phyloP scores from a whole-genome alignment of 2,888 invertebrate genomes.

The Drosophila merina region DNA sequence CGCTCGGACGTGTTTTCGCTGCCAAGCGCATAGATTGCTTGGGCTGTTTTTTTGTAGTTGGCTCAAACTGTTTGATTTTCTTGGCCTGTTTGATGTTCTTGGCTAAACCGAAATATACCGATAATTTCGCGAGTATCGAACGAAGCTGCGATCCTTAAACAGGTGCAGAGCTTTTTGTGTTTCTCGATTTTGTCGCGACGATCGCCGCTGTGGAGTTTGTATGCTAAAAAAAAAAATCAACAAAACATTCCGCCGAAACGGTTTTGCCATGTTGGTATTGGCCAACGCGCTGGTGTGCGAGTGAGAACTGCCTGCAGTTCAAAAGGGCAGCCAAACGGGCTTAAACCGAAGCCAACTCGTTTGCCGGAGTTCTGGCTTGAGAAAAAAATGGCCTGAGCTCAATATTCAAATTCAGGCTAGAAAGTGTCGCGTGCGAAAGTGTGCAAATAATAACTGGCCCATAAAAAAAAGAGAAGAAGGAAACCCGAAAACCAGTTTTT shows the following conservation, averaged over 20 bases:
- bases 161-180: not conserved
- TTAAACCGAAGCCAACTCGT: slow-evolving; percentile 51
- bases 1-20: not conserved
- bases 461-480: slow-evolving; percentile 42
- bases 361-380: slow-evolving; percentile 29
- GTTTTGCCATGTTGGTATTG: slow-evolving; percentile 57
- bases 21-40: not conserved
- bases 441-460: slow-evolving; percentile 55
- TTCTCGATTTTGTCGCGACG: not conserved
- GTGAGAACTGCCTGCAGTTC: slow-evolving; percentile 69
- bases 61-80: not conserved
- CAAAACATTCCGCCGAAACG: slow-evolving; percentile 33
- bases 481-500: slow-evolving; percentile 68
- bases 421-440: slow-evolving; percentile 79
- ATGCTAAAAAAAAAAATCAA: not conserved
- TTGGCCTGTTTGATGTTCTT: too few relatives aligned
- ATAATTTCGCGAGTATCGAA: not conserved
- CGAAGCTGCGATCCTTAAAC: not conserved
- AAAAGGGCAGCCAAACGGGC: slow-evolving; percentile 58
- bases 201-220: slow-evolving; percentile 1
- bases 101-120: not conserved
- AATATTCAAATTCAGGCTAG: slow-evolving; percentile 68
- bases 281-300: slow-evolving; percentile 59
- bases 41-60: not conserved
- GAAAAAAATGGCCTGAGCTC: slow-evolving; percentile 57